Evolutionary conservation across 2,113 vertebrate species (phyloP).

Genomic region (crab-eating macaque (Macaca fascicularis)): T2T-MFA8v1.1 NC_088379.1:34440501-34441000

Average conservation of each 20-base stretch:
- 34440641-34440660: neutral
- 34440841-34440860: too few relatives aligned
- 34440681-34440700: neutral
- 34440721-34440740: slow-evolving; percentile 2
- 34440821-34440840: too few relatives aligned
- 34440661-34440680: neutral
- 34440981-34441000: too few relatives aligned
- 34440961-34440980: too few relatives aligned
- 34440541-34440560: neutral
- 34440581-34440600: neutral
- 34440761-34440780: neutral
- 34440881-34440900: too few relatives aligned
- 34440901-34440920: too few relatives aligned
- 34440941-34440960: too few relatives aligned
- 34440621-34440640: neutral
- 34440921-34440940: too few relatives aligned
- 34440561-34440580: neutral
- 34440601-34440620: neutral
- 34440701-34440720: neutral
- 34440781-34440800: too few relatives aligned
- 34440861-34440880: too few relatives aligned
- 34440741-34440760: neutral
- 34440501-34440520: neutral
- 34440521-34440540: neutral
- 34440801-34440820: too few relatives aligned